phyloP scores from a whole-genome alignment of 2,888 invertebrate species.

The Erebia ligea region DNA sequence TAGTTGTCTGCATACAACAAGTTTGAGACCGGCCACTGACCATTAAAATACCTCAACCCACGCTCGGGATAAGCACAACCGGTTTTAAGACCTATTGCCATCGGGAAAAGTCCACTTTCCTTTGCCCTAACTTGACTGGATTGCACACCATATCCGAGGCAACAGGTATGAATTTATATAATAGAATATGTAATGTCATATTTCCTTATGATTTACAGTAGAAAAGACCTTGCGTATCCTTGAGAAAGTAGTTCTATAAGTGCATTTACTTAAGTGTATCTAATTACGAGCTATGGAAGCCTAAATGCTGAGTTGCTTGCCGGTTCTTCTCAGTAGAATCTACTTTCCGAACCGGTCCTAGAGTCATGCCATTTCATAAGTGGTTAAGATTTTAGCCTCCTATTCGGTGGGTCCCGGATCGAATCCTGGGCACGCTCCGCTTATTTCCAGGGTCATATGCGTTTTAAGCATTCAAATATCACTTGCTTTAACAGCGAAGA shows the following conservation, averaged over 20 bases:
- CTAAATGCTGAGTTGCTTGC: too few species aligned
- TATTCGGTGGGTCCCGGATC: too few species aligned
- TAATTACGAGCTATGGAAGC: too few species aligned
- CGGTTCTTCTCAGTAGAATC: too few species aligned
- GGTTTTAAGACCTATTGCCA: slow-evolving; percentile 26
- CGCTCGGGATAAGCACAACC: slow-evolving; percentile 34
- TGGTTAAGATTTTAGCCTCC: too few species aligned
- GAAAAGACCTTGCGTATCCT: slow-evolving; percentile 11
- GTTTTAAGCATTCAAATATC: too few species aligned
- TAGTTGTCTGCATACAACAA: slow-evolving; percentile 39
- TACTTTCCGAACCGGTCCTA: too few species aligned
- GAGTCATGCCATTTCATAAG: too few species aligned
- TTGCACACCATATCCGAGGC: slow-evolving; percentile 37
- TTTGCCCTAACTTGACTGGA: slow-evolving; percentile 27
- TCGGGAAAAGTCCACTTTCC: slow-evolving; percentile 33
- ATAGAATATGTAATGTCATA: slow-evolving; percentile 12
- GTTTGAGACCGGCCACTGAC: slow-evolving; percentile 43
- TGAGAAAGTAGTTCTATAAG: slow-evolving; percentile 3
- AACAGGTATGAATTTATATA: slow-evolving; percentile 39
- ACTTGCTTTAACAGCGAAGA: too few species aligned
- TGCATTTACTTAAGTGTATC: too few species aligned
- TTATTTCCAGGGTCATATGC: too few species aligned
- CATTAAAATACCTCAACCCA: slow-evolving; percentile 47
- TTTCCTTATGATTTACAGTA: slow-evolving; percentile 10
- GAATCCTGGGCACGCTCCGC: too few species aligned